These are phyloP conservation scores for Andrena chrysosceles DNA, from an alignment of 2,888 invertebrate species.

Conservation along the genomic window DNA sequence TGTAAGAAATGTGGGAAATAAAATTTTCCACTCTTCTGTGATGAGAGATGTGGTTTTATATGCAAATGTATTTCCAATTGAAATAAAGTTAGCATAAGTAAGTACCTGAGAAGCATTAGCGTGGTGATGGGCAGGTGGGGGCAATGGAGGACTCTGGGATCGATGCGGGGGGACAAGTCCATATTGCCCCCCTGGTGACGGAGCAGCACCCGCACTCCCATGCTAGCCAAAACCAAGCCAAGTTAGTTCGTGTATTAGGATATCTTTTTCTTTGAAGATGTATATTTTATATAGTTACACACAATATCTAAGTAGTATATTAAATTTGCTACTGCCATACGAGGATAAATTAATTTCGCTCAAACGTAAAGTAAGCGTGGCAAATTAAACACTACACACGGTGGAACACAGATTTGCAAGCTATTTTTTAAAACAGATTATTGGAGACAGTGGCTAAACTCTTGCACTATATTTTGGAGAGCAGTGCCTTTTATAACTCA, in stretches of 20 bases:
- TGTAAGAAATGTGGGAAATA: too few relatives aligned
- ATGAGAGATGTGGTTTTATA: not conserved
- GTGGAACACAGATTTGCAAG: too few relatives aligned
- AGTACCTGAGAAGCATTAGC: slow-evolving; percentile 84
- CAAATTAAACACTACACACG: not conserved
- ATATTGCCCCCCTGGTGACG: slow-evolving; percentile 82
- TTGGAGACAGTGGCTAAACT: too few relatives aligned
- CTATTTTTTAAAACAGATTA: too few relatives aligned
- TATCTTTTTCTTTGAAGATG: slow-evolving; percentile 24
- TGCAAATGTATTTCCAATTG: not conserved
- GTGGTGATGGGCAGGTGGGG: slow-evolving; percentile 94
- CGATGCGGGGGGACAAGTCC: slow-evolving; percentile 83
- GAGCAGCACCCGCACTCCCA: slow-evolving; percentile 81
- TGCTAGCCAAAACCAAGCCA: slow-evolving; percentile 83
- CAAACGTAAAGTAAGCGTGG: not conserved
- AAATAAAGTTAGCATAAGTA: slow-evolving; percentile 63
- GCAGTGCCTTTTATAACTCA: too few relatives aligned
- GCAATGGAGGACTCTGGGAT: slow-evolving; percentile 88
- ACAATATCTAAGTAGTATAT: slow-evolving; percentile 11
- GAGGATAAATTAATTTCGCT: slow-evolving; percentile 19
- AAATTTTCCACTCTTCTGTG: too few relatives aligned
- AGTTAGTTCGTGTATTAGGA: slow-evolving; percentile 72
- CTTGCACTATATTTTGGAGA: too few relatives aligned
- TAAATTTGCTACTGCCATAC: not conserved
- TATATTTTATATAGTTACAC: slow-evolving; percentile 9